phyloP scores from a whole-genome alignment of 2,888 invertebrate species.

The Tromatobia lineatoria region DNA sequence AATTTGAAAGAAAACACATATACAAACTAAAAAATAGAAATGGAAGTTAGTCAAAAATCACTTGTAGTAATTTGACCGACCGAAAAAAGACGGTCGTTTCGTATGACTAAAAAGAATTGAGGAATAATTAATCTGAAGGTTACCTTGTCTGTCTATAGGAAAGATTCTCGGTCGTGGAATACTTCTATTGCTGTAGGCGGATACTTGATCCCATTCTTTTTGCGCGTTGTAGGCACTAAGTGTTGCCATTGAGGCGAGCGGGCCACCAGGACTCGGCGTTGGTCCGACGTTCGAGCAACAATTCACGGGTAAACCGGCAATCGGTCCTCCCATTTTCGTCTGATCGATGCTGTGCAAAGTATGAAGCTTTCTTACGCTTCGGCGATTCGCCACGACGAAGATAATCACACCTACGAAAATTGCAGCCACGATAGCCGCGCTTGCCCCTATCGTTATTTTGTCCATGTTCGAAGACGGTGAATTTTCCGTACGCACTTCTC shows the following conservation, averaged over 20 bases:
- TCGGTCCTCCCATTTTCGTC: slow-evolving; percentile 89
- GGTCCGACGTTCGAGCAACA: slow-evolving; percentile 91
- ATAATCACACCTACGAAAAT: slow-evolving; percentile 96
- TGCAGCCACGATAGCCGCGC: slow-evolving; percentile 96
- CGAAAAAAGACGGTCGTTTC: no score
- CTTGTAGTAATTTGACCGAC: no score
- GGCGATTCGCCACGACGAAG: slow-evolving; percentile 94
- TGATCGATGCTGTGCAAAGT: slow-evolving; percentile 88
- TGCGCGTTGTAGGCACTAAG: slow-evolving; percentile 94
- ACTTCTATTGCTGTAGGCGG: slow-evolving; percentile 96
- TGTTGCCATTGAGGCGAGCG: slow-evolving; percentile 93
- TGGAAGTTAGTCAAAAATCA: background rate
- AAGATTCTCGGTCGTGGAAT: slow-evolving; percentile 96
- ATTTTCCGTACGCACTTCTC: slow-evolving; percentile 94
- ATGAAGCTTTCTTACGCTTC: slow-evolving; percentile 92
- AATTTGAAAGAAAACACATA: slow-evolving; percentile 11
- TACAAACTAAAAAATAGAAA: background rate
- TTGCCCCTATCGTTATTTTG: slow-evolving; percentile 97
- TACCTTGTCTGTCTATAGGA: slow-evolving; percentile 88
- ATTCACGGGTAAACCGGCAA: slow-evolving; percentile 92
- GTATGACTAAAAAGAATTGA: background rate
- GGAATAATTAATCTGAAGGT: background rate
- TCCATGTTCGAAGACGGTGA: slow-evolving; percentile 96
- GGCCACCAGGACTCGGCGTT: slow-evolving; percentile 92
- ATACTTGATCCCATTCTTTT: slow-evolving; percentile 96